Evolutionary conservation across 30 jellyfish, hydroid and myxozoan genomes (phyloP), one percentile per base, ranked within the genome.

Genomic region (Hydractinia echinata): DNA sequence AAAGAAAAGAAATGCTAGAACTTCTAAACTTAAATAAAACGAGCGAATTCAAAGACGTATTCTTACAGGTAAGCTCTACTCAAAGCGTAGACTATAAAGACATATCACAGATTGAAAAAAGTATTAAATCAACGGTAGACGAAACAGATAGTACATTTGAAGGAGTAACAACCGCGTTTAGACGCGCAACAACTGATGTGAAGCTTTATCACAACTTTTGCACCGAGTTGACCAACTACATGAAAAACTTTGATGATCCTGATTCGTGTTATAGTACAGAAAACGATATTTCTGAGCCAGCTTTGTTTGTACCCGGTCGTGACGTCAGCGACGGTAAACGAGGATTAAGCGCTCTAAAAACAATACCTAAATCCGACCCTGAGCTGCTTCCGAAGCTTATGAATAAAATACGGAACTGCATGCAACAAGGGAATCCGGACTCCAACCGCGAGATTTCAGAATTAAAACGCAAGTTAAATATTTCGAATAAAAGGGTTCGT

Each of bases 91-190:
- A 78, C 13, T 58, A 74, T 50, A 70, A 68, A 66, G 89, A 78
- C 58, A 49, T 60, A 7, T 71, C 76, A 5, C 78, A 76, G 67
- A 51, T 30, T 54, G 61, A 82, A 50, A 50, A 55, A 49, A 86
- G 81, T 49, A 14, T 82, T 16, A 67, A 60, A 21, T 51, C 54
- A 52, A 64, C 87, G 70, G 82, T 71, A 4, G 68, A 52, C 66
- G 82, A 88, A 71, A 76, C 86, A 10, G 87, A 77, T 15, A 79
- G 73, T 51, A 54, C 85, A 76, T 87, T 19, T 52, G 51, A 30
- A 8, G 61, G 39, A 6, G n/a, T 71, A 9, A n/a, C 81, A 8
- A 8, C 10, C 8, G 39, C 44, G 67, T 71, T 52, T 0, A 19
- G 18, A 60, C 7, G 9, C 39, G 60, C 18, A 20, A 11, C 15